These are phyloP conservation scores for Pherbina coryleti DNA, from an alignment of 2,888 invertebrate species.

Conservation along the genomic window DNA sequence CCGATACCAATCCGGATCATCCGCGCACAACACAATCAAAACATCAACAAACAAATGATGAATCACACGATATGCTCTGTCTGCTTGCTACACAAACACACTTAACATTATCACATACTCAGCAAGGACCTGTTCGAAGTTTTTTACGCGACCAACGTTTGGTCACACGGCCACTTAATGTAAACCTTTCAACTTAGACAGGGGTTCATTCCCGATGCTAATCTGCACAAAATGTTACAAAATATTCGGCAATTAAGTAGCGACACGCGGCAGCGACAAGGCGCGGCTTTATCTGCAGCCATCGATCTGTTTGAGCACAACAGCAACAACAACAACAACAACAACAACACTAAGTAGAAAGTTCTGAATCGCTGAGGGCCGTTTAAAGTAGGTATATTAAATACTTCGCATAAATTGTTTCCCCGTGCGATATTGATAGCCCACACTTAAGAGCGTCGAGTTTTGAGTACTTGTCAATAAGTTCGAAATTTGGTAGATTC, in stretches of 20 bases:
- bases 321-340: not conserved
- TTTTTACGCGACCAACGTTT: conserved; percentile 36
- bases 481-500: not conserved
- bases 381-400: conserved; percentile 16
- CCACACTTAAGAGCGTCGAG: not conserved
- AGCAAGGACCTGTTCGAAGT: conserved; percentile 41
- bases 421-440: not conserved
- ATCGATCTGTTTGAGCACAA: not conserved
- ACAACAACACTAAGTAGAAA: not conserved
- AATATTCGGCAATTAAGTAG: conserved; percentile 69
- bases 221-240: conserved; percentile 67
- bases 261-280: conserved; percentile 57
- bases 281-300: conserved; percentile 20
- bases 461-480: not conserved
- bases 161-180: conserved; percentile 40
- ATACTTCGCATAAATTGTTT: conserved; percentile 6
- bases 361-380: not conserved
- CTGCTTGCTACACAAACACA: conserved; percentile 7
- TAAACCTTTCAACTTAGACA: not conserved
- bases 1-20: conserved; percentile 53
- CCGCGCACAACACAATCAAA: conserved; percentile 62
- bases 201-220: conserved; percentile 55
- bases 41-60: conserved; percentile 53
- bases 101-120: not conserved
- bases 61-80: not conserved